Conservation (phyloP, 2,113 vertebrate species). For the Ariopsis seemanni region DNA sequence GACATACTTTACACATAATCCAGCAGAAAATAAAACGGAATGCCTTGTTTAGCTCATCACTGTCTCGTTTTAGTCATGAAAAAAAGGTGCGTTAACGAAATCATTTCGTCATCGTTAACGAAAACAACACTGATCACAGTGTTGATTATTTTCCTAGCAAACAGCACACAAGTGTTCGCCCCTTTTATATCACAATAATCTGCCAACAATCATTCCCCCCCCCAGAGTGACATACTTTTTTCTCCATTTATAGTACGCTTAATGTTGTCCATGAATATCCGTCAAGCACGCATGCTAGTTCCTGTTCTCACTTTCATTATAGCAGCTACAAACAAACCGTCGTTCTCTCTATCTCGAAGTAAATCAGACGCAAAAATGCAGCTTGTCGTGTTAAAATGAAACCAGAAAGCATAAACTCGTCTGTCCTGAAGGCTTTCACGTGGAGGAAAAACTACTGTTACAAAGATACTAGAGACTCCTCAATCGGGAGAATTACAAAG, state of each 20-base stretch:
- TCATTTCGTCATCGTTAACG: too few relatives aligned
- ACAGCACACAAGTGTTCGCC: not conserved
- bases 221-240: too few relatives aligned
- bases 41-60: too few relatives aligned
- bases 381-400: not conserved
- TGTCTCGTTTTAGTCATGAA: too few relatives aligned
- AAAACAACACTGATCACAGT: not conserved
- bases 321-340: not conserved
- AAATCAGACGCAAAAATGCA: not conserved
- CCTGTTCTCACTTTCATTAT: not conserved
- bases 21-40: too few relatives aligned
- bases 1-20: too few relatives aligned
- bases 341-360: not conserved
- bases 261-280: not conserved
- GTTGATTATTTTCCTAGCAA: not conserved
- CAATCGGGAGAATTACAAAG: not conserved
- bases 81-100: too few relatives aligned
- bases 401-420: not conserved
- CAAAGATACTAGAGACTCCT: not conserved
- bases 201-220: not conserved
- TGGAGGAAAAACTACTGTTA: not conserved
- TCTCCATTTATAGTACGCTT: not conserved
- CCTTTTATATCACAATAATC: not conserved
- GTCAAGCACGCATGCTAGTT: not conserved
- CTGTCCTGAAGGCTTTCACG: not conserved